Percentiles rank a stretch among this genome's conserved stretches.
phyloP scores from a whole-genome alignment of 2,888 invertebrate genomes.

The Athripsodes cinereus region DNA sequence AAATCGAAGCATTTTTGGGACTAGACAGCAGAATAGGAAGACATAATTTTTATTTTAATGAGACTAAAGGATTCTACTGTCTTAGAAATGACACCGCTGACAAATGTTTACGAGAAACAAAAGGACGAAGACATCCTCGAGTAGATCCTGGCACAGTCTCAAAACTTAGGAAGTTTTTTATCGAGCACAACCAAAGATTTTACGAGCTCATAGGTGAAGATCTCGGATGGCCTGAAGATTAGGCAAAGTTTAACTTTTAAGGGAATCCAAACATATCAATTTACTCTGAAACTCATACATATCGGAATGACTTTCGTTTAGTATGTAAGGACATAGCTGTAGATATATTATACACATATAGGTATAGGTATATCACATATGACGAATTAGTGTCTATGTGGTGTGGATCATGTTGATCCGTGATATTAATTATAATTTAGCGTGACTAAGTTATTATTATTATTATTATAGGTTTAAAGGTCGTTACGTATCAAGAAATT shows the following conservation, averaged over 20 bases:
- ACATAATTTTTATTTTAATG: conserved; percentile 94
- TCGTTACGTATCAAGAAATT: conserved; percentile 23
- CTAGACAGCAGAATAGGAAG: conserved; percentile 59
- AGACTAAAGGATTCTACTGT: conserved; percentile 95
- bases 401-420: conserved; percentile 28
- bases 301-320: conserved; percentile 17
- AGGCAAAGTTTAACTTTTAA: conserved; percentile 18
- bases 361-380: too few species aligned
- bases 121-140: conserved; percentile 76
- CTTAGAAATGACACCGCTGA: conserved; percentile 76
- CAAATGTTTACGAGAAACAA: conserved; percentile 78
- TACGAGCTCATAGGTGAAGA: conserved; percentile 90
- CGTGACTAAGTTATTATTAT: conserved; percentile 10
- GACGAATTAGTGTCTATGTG: conserved; percentile 12
- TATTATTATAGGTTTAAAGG: conserved; percentile 4
- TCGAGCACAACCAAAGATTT: conserved; percentile 86
- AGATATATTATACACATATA: too few species aligned
- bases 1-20: conserved; percentile 83
- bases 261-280: conserved; percentile 25
- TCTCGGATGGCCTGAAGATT: conserved; percentile 91
- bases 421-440: conserved; percentile 24
- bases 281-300: conserved; percentile 24
- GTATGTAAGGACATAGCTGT: background rate
- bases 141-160: conserved; percentile 75
- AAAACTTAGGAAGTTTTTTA: conserved; percentile 78